phyloP scores from a whole-genome alignment of 2,888 invertebrate genomes.

The Artemia sinica region DNA sequence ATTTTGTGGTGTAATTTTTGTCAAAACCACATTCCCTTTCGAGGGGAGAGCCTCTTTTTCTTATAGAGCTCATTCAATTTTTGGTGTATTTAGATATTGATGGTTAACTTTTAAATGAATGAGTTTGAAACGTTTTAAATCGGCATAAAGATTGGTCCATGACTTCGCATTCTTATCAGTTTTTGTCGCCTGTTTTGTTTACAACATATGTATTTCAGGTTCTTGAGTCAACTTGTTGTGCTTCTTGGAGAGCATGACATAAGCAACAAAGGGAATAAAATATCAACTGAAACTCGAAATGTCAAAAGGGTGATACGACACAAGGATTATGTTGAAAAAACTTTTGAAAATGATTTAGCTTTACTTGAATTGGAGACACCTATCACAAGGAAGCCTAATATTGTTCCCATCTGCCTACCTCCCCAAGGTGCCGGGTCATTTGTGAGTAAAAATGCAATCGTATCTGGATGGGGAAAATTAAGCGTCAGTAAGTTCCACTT shows the following conservation, averaged over 20 bases:
- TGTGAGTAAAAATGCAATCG: conserved; percentile 67
- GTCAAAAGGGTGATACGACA: conserved; percentile 74
- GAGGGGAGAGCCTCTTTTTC: too few species aligned
- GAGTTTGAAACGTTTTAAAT: too few species aligned
- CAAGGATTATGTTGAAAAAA: conserved; percentile 67
- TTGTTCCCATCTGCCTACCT: conserved; percentile 83
- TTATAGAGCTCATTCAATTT: too few species aligned
- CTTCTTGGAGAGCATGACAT: conserved; percentile 82
- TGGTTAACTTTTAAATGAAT: too few species aligned
- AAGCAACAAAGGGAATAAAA: conserved; percentile 54
- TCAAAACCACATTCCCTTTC: too few species aligned
- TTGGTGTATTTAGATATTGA: too few species aligned
- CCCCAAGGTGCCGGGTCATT: conserved; percentile 49
- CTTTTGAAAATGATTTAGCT: conserved; percentile 80
- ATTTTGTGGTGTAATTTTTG: too few species aligned
- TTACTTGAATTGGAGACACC: conserved; percentile 65
- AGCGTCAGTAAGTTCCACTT: conserved; percentile 48
- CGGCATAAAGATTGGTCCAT: not conserved
- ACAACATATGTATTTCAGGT: conserved; percentile 36
- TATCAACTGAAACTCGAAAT: conserved; percentile 52
- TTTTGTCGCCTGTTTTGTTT: conserved; percentile 16
- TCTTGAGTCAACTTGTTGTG: conserved; percentile 70
- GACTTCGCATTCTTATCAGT: conserved; percentile 7
- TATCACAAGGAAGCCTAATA: conserved; percentile 64
- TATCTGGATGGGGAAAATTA: conserved; percentile 79